phyloP scores from a whole-genome alignment of 23 tunicate genomes.

The Ciona savignyi region DNA sequence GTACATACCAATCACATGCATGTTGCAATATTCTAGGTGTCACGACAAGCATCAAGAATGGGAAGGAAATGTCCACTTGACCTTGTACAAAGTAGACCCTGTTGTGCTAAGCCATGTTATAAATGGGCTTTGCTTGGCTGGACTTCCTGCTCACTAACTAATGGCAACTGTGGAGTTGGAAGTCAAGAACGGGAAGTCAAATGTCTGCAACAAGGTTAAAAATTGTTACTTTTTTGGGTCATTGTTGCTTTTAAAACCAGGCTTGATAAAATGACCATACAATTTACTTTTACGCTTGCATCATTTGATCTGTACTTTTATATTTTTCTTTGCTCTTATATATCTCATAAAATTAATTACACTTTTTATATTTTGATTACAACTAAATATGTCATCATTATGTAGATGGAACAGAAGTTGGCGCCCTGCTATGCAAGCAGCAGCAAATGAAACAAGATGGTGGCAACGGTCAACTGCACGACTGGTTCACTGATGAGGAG shows the following conservation, averaged over 20 bases:
- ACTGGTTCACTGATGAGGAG: constrained; percentile 8
- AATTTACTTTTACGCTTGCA: no score
- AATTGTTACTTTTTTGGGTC: not conserved
- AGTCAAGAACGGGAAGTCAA: constrained; percentile 18
- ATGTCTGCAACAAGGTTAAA: constrained; percentile 63
- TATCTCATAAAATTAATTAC: no score
- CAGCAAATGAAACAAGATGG: constrained; percentile 7
- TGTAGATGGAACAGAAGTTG: constrained; percentile 24
- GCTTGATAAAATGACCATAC: not conserved
- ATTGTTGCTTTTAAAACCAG: not conserved
- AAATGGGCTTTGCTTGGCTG: constrained; percentile 51
- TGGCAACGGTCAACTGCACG: constrained; percentile 6
- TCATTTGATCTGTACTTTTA: no score
- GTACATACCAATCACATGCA: no score
- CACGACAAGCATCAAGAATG: constrained; percentile 18
- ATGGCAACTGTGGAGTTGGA: constrained; percentile 68
- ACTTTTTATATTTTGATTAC: no score
- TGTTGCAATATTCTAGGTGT: constrained; percentile 35
- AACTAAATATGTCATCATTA: not conserved
- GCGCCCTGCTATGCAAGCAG: constrained; percentile 9
- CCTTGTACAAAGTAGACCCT: constrained; percentile 39
- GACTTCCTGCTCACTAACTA: constrained; percentile 33
- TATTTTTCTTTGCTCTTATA: no score
- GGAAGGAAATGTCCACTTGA: constrained; percentile 60
- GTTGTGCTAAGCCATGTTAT: constrained; percentile 64